Conservation (phyloP, 2,113 vertebrate genomes). For the Donacobius atricapilla region DNA sequence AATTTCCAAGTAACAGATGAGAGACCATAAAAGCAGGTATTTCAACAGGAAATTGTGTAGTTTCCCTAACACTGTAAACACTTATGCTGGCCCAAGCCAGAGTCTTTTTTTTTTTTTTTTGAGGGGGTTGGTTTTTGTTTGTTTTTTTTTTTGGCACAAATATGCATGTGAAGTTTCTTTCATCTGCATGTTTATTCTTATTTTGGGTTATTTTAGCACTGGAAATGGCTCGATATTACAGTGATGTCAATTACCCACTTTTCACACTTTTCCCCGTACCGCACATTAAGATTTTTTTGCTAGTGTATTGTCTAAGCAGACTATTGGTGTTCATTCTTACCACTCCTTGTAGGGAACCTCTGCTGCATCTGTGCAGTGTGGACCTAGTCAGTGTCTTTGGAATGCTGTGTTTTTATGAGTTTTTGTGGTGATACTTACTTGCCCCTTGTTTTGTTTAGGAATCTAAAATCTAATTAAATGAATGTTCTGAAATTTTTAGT, state of each 20-base stretch:
- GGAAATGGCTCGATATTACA: not conserved
- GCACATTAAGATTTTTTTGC: not conserved
- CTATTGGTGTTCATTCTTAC: not conserved
- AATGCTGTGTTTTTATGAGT: not conserved
- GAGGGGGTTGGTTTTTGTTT: too few relatives aligned
- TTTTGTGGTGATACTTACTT: not conserved
- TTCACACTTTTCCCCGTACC: not conserved
- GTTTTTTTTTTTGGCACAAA: not conserved
- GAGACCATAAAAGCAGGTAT: not conserved
- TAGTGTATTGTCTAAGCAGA: not conserved
- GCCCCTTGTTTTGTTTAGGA: not conserved
- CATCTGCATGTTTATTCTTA: not conserved
- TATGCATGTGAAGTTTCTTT: not conserved
- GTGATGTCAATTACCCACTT: not conserved
- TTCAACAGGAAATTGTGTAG: not conserved
- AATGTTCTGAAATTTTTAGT: not conserved
- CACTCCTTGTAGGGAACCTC: not conserved
- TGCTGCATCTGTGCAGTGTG: not conserved
- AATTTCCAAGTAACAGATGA: not conserved
- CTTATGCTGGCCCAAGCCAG: not conserved
- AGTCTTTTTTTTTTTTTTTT: not conserved
- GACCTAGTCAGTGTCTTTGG: not conserved
- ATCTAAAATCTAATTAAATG: not conserved
- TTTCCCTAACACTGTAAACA: not conserved
- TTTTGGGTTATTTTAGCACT: not conserved